Percentiles rank a stretch among this genome's conserved stretches.
Conservation (phyloP, 2,888 invertebrate genomes). For the Conomelus anceps region DNA sequence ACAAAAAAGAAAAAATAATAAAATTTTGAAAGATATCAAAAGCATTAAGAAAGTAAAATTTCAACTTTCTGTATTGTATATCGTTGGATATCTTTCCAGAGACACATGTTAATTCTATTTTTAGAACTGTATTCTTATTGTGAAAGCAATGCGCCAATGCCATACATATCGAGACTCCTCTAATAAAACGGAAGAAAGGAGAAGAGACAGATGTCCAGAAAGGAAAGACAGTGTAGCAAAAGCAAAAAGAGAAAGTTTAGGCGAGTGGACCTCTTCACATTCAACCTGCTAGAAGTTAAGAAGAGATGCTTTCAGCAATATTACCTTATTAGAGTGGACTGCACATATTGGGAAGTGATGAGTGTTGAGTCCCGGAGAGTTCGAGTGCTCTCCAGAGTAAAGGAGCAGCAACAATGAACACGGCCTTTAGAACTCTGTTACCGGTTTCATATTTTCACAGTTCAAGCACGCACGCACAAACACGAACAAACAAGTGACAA, state of each 20-base stretch:
- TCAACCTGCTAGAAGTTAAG: not conserved
- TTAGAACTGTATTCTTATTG: too few relatives aligned
- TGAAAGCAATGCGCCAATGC: too few relatives aligned
- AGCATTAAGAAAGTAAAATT: too few relatives aligned
- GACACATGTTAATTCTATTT: too few relatives aligned
- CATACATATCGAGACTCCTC: not conserved
- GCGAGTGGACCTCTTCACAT: not conserved
- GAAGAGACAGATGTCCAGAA: not conserved
- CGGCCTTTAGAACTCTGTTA: not conserved
- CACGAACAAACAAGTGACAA: not conserved
- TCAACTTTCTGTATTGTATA: too few relatives aligned
- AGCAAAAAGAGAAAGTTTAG: not conserved
- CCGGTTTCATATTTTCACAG: not conserved
- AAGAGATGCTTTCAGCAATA: not conserved
- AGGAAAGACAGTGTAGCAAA: not conserved
- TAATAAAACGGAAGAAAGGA: not conserved
- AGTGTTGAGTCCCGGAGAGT: not conserved
- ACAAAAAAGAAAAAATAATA: too few relatives aligned
- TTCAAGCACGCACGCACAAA: not conserved
- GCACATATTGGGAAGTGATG: not conserved
- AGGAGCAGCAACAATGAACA: too few relatives aligned
- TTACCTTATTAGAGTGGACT: not conserved
- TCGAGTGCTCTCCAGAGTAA: not conserved
- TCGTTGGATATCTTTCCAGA: too few relatives aligned
- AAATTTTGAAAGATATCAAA: too few relatives aligned